Base-by-base conservation (phyloP, 1,140 invertebrate genomes). In the Amphibalanus amphitrite region DNA sequence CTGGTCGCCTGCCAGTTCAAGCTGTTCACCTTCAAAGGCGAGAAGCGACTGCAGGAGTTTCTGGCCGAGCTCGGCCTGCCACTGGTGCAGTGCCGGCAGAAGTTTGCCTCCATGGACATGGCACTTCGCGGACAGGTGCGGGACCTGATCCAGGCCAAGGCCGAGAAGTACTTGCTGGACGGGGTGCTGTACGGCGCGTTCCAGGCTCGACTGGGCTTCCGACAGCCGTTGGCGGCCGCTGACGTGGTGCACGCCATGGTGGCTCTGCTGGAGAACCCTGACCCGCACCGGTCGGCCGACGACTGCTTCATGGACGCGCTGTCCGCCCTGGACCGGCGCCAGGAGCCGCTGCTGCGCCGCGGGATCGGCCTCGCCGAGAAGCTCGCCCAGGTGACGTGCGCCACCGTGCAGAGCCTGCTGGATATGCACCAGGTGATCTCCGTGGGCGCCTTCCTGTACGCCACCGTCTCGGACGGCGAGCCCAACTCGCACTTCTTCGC, bases 41-140 rank as follows among this genome's bases (percentile, higher is more conserved):
- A 92, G 77, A 89, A 90, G 77, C 84, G 87, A 73, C 81, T 97
- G n/a, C 85, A 88, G 70, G 90, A 93, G 79, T 85, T 97, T 73
- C 81, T 98, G 3, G 94, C 92, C 6, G 93, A 97, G 79, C 92
- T 97, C 87, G 95, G 88, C 4, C 82, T 97, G 74, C 94, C 95
- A 1, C 78, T 97, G 69, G 85, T 83, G 69, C 90, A 97, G 79
- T 92, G 92, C 69, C 86, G 86, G 20, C 94, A 97, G 79, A 86
- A 87, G 69, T 97, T 87, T 81, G 79, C 83, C 28, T 85, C 91
- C 15, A 97, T 97, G 94, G 93, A 97, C 81, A 82, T 95, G 69
- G 84, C 85, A 59, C 81, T 95, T 13, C 84, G 90, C 29, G 86
- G 88, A 69, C 88, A 90, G 76, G 87, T 97, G 74, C 86, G 87